phyloP scores from a whole-genome alignment of 92 coral and sea anemone genomes.

The Siderastrea radians region DNA sequence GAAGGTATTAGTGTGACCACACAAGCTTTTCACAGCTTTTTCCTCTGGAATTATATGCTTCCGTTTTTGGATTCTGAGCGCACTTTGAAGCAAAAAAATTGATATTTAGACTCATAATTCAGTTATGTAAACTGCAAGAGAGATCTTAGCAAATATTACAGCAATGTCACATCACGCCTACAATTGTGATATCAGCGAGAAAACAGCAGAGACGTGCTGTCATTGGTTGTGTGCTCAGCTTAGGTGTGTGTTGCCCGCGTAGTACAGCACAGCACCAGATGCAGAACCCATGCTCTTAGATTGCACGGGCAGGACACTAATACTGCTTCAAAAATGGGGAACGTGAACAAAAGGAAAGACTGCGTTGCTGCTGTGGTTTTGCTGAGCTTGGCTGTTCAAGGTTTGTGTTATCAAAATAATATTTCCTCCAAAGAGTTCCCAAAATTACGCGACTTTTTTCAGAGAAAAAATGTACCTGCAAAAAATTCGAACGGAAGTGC shows the following conservation, averaged over 20 bases:
- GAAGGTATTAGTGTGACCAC: too few relatives aligned
- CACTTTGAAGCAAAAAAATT: too few relatives aligned
- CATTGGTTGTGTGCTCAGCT: conserved; percentile 24
- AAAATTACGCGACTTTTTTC: not conserved
- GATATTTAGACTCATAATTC: too few relatives aligned
- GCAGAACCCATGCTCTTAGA: not conserved
- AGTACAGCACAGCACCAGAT: not conserved
- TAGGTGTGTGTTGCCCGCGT: too few relatives aligned
- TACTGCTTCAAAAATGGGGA: not conserved
- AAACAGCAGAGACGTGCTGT: not conserved
- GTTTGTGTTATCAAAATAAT: not conserved
- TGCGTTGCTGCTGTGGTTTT: not conserved
- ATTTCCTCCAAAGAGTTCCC: too few relatives aligned
- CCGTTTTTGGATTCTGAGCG: too few relatives aligned
- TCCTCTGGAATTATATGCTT: too few relatives aligned
- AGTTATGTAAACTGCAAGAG: too few relatives aligned
- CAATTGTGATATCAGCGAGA: not conserved
- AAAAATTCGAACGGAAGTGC: too few relatives aligned
- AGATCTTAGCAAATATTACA: too few relatives aligned
- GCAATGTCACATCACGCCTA: too few relatives aligned
- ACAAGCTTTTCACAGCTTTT: too few relatives aligned
- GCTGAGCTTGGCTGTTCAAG: conserved; percentile 23
- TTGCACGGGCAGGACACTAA: not conserved
- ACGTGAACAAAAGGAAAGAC: not conserved
- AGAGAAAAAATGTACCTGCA: not conserved